These are phyloP conservation scores for Malurus cyaneus DNA, from an alignment of 2,113 vertebrate species.

Conservation along the genomic window DNA sequence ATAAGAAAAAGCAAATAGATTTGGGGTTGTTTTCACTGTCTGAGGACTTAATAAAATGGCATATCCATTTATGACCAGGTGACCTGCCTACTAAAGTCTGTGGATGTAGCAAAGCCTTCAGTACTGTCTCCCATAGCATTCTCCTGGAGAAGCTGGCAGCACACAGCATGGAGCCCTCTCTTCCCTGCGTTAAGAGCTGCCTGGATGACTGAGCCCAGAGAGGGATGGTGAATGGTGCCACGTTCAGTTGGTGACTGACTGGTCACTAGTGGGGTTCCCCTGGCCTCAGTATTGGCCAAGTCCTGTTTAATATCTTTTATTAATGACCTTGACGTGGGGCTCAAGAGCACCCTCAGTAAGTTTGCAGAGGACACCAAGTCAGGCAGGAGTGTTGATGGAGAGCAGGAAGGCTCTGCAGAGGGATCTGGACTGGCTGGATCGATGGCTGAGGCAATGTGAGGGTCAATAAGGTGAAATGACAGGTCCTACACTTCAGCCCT, in stretches of 20 bases:
- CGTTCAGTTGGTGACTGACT: background rate
- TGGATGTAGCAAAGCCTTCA: background rate
- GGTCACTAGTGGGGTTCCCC: background rate
- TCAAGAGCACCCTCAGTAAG: background rate
- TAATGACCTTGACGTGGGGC: background rate
- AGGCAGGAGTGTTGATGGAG: background rate
- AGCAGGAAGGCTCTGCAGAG: background rate
- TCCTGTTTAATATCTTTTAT: background rate
- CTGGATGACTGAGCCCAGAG: background rate
- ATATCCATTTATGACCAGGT: background rate
- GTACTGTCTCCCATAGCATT: background rate
- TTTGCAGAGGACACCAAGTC: rapidly evolving
- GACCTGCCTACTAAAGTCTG: background rate
- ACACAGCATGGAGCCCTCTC: background rate
- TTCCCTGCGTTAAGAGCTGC: background rate
- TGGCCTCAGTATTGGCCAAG: background rate
- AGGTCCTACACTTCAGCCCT: background rate
- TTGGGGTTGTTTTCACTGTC: background rate
- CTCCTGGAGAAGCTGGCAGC: background rate
- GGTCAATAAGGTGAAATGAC: background rate
- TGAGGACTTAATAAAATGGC: background rate
- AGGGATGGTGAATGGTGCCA: background rate
- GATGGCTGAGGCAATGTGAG: background rate
- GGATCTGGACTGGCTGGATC: background rate
- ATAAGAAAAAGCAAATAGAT: background rate